Base-by-base conservation (phyloP, 2,797 vertebrate species). In the Epinephelus malabaricus region DNA sequence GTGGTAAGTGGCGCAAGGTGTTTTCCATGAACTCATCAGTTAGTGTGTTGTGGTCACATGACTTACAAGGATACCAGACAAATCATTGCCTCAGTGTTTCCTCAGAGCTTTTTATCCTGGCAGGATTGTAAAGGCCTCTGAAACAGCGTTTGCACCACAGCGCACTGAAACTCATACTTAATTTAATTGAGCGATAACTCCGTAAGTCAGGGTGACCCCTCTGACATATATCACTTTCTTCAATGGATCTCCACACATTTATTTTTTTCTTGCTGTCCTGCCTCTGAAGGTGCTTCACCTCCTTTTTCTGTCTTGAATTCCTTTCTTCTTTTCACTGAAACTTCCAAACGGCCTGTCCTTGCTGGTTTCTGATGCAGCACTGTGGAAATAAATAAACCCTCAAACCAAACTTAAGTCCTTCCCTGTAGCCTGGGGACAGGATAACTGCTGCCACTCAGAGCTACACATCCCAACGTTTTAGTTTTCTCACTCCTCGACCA, bases 141-240 rank as follows among this genome's bases (percentile, higher is more conserved):
- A 79, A 76, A 23, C 47, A 19, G 69, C 49, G 40, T 64, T 64
- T 53, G 23, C 53, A 66, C 54, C 58, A 1, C 18, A 27, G 59
- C 40, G 14, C 27, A 61, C 43, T 73, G 3, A 50, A 63, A 55
- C 64, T 58, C 4, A 18, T 13, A 51, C 53, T 30, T 30, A 77
- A 54, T 58, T 65, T 49, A 68, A 77, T 74, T 69, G 19, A 5
- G 46, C 0, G 65, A 81, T 77, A 45, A 81, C 58, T 76, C 61
- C 25, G 25, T 0, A 50, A 65, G 60, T 68, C 60, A 73, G 71
- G 21, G 65, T 65, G 78, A 76, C 71, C 47, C 69, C 60, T 71
- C 30, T 12, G 78, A 62, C 63, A 69, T 45, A 38, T 54, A 69
- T 66, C 21, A 58, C 51, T 47, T n/a, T 34, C 68, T 63, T 62